These are phyloP conservation scores for Neopelma chrysocephalum DNA, from an alignment of 2,797 vertebrate species.

Conservation along the genomic window DNA sequence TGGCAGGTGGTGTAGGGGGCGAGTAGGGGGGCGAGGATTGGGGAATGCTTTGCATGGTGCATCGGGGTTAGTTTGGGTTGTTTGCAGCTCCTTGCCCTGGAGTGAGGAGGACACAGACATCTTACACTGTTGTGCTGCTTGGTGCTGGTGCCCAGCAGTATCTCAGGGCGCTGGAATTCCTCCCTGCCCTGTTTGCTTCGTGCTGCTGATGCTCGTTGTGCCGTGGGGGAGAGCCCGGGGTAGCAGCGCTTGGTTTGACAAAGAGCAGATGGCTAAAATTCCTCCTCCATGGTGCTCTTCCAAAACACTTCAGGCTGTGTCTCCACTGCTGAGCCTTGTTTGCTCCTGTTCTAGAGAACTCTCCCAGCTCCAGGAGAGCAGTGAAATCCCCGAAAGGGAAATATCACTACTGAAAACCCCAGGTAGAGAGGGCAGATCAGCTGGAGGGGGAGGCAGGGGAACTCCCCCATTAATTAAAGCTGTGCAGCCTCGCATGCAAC, in stretches of 20 bases:
- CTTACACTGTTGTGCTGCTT: neutral
- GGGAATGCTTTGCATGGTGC: neutral
- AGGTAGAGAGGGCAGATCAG: neutral
- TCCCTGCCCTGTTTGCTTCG: neutral
- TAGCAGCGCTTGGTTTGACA: neutral
- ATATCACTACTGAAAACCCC: neutral
- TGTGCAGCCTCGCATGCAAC: neutral
- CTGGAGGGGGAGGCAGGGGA: neutral
- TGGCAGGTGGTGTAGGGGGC: too few relatives aligned
- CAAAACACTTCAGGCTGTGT: neutral
- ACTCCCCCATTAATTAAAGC: neutral
- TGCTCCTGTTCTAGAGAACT: neutral
- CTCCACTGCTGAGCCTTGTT: neutral
- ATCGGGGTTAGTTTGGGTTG: neutral
- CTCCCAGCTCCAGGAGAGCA: neutral
- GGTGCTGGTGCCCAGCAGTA: neutral
- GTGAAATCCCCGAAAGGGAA: neutral
- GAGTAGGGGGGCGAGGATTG: neutral
- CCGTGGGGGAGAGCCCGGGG: neutral
- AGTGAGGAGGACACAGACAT: neutral
- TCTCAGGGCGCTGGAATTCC: slow-evolving; percentile 9
- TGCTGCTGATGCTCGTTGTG: neutral
- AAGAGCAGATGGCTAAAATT: neutral
- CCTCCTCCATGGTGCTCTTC: neutral
- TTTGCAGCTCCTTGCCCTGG: neutral